These are phyloP conservation scores for Mola mola DNA, from an alignment of 2,113 vertebrate species.

Conservation along the genomic window DNA sequence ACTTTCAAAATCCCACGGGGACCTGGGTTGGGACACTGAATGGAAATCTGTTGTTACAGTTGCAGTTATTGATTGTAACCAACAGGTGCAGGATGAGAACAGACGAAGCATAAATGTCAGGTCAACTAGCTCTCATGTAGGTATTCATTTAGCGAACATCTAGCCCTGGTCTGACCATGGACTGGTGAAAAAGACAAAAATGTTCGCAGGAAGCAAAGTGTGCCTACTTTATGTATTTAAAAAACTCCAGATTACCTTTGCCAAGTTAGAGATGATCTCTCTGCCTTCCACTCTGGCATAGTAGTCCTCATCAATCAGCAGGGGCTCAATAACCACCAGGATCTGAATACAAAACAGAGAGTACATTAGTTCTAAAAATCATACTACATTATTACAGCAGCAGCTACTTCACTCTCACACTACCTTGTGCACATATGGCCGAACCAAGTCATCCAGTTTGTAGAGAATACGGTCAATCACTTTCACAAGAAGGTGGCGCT, in stretches of 20 bases:
- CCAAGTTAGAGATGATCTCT: constrained; percentile 99
- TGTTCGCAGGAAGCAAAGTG: constrained; percentile 47
- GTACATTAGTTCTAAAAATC: background rate
- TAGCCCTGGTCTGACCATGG: constrained; percentile 71
- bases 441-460: constrained; percentile 96
- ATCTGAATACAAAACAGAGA: constrained; percentile 81
- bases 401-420: background rate
- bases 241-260: constrained; percentile 87
- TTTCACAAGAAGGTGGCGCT: constrained; percentile 97
- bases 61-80: no score
- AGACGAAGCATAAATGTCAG: constrained; percentile 10
- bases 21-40: no score
- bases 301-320: constrained; percentile 99
- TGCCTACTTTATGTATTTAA: background rate
- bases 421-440: constrained; percentile 98
- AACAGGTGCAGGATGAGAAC: constrained; percentile 76
- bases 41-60: no score
- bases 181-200: constrained; percentile 73
- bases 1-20: no score
- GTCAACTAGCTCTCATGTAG: constrained; percentile 70
- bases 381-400: background rate
- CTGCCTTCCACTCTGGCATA: constrained; percentile 98
- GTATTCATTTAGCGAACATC: constrained; percentile 68
- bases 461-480: constrained; percentile 98
- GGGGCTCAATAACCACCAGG: constrained; percentile 96